Conservation (phyloP, 1,140 invertebrate genomes). For the Drosophila bocki region DNA sequence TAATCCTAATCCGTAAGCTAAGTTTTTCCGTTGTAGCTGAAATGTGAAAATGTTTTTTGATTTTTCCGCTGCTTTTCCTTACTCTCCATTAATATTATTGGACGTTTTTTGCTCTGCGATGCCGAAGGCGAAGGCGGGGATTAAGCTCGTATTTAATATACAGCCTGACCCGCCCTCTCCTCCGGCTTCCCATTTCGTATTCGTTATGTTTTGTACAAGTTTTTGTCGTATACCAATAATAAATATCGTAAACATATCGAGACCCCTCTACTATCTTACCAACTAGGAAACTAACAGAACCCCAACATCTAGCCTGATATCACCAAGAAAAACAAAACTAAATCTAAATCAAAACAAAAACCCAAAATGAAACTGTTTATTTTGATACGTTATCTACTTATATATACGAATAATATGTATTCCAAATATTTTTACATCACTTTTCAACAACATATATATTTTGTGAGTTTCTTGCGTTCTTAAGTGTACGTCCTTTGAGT, state of each 20-base stretch:
- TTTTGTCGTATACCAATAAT: slow-evolving; percentile 61
- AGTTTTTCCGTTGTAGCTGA: slow-evolving; percentile 80
- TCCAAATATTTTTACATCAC: slow-evolving; percentile 70
- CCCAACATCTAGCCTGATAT: slow-evolving; percentile 46
- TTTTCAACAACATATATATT: slow-evolving; percentile 65
- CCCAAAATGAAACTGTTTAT: slow-evolving; percentile 55
- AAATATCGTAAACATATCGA: slow-evolving; percentile 65
- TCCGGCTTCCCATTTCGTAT: slow-evolving; percentile 6
- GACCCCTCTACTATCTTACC: slow-evolving; percentile 50
- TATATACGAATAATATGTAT: slow-evolving; percentile 52
- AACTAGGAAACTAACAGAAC: slow-evolving; percentile 65
- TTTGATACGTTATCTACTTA: slow-evolving; percentile 67
- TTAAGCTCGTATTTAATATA: slow-evolving; percentile 10
- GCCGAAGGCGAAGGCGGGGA: slow-evolving; percentile 20
- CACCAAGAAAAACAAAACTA: slow-evolving; percentile 31
- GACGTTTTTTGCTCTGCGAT: slow-evolving; percentile 51
- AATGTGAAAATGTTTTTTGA: slow-evolving; percentile 69
- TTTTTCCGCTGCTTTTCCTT: slow-evolving; percentile 36
- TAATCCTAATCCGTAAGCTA: slow-evolving; percentile 62
- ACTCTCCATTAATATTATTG: slow-evolving; percentile 40
- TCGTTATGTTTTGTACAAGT: slow-evolving; percentile 59
- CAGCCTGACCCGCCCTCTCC: slow-evolving; percentile 14
- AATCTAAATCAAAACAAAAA: slow-evolving; percentile 43
- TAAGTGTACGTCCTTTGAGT: slow-evolving; percentile 81
- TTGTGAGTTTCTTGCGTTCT: slow-evolving; percentile 63